phyloP scores from a whole-genome alignment of 1,140 invertebrate species.

The Agraylea sexmaculata region DNA sequence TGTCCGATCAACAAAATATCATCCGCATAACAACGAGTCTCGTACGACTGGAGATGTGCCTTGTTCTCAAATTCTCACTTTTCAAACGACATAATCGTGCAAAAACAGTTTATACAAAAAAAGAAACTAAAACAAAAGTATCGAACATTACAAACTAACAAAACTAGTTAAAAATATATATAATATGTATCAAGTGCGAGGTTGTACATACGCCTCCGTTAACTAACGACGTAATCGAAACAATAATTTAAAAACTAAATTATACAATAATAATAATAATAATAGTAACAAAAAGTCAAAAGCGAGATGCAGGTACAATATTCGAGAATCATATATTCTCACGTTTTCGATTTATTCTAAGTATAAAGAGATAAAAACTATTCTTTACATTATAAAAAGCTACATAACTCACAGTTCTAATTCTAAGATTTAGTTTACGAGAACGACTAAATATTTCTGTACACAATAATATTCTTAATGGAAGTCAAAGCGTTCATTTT shows the following conservation, averaged over 20 bases:
- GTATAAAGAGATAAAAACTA: conserved; percentile 15
- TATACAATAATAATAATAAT: too few species aligned
- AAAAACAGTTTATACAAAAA: conserved; percentile 4
- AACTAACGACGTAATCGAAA: too few species aligned
- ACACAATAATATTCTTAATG: conserved; percentile 5
- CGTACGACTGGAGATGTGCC: conserved; percentile 44
- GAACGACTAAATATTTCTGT: neutral
- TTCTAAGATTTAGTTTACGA: neutral
- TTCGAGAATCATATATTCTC: conserved; percentile 40
- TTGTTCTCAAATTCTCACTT: conserved; percentile 26
- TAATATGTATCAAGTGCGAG: too few species aligned
- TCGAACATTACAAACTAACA: too few species aligned
- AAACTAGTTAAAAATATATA: too few species aligned
- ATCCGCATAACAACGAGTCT: too few species aligned
- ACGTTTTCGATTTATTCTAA: conserved; percentile 24
- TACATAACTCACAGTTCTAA: conserved; percentile 11
- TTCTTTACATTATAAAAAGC: conserved; percentile 19
- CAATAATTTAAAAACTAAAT: too few species aligned
- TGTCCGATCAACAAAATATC: too few species aligned
- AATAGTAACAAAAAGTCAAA: too few species aligned
- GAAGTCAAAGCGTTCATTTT: conserved; percentile 9
- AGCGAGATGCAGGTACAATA: conserved; percentile 46
- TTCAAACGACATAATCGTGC: conserved; percentile 3
- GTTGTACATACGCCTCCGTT: too few species aligned
- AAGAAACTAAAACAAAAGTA: conserved; percentile 5